Base-by-base conservation (phyloP, 1,140 invertebrate genomes). In the Rhagoletis zephyria region DNA sequence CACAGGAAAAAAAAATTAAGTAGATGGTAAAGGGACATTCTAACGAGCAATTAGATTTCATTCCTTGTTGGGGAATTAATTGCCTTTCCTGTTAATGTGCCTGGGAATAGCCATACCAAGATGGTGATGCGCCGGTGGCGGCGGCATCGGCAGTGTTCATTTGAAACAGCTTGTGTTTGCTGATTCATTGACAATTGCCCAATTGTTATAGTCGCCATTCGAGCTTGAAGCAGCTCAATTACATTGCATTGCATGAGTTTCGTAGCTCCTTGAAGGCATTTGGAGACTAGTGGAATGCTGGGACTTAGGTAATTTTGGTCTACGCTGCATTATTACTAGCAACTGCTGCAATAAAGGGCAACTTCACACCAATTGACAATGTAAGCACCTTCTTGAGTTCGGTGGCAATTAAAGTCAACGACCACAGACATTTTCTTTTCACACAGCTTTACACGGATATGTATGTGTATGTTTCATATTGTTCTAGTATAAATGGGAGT, bases 21-120 rank as follows among this genome's bases (percentile, higher is more conserved):
- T 74, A 85, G 87, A 48, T 81, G 45, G 81, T 60, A 65, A 85
- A 74, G 63, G 86, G 61, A 88, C 89, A 88, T 89, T 90, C 91
- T 92, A 92, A 92, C 91, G 91, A 92, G 91, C 91, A 92, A 92
- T 92, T 92, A 92, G 91, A 92, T 92, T 92, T 92, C 91, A 92
- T 92, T 92, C 90, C 91, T 90, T 91, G 89, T 90, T 90, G 89
- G 90, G 91, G 91, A 88, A 87, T 88, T 88, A 88, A 88, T 88
- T 87, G 87, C 19, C 61, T 42, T 85, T 88, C 59, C 77, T 42
- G 67, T 14, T 60, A 85, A 60, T 63, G 45, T 51, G 56, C 60
- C 10, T 60, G 42, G n/a, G 60, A 59, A 56, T 51, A 51, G 70
- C 10, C 19, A 45, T 45, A 19, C 7, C 14, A 61, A n/a, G 74